A percentile compares a stretch with the other conserved stretches of the same genome.
These are phyloP conservation scores for Dascyllus trimaculatus DNA, from an alignment of 2,113 vertebrate species.

Conservation along the genomic window DNA sequence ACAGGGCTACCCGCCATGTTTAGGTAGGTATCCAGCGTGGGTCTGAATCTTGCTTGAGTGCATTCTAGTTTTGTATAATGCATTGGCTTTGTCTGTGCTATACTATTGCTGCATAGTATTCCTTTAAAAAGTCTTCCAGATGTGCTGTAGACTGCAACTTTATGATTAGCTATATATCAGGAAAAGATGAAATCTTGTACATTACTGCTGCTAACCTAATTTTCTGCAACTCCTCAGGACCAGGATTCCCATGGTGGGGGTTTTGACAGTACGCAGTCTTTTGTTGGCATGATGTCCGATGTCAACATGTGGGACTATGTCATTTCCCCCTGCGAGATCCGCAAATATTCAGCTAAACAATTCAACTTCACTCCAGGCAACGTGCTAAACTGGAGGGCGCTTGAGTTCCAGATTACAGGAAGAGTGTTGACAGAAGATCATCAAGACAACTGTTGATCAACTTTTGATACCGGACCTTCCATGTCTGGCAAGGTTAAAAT, in stretches of 20 bases:
- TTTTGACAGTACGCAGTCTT: conserved; percentile 64
- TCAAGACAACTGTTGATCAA: neutral
- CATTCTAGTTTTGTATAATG: too few relatives aligned
- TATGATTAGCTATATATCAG: too few relatives aligned
- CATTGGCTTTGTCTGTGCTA: too few relatives aligned
- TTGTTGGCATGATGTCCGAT: conserved; percentile 74
- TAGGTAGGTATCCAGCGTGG: too few relatives aligned
- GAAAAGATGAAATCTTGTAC: too few relatives aligned
- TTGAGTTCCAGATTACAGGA: conserved; percentile 49
- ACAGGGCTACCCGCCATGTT: too few relatives aligned
- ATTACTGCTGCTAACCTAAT: too few relatives aligned
- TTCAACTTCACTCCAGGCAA: conserved; percentile 75
- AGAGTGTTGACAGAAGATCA: conserved; percentile 26
- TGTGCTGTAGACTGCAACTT: too few relatives aligned
- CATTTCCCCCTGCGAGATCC: conserved; percentile 71
- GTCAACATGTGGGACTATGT: conserved; percentile 78
- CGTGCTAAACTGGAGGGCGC: conserved; percentile 71
- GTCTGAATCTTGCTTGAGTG: too few relatives aligned
- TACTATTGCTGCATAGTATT: too few relatives aligned
- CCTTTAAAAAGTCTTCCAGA: too few relatives aligned
- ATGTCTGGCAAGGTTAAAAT: neutral
- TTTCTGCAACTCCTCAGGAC: conserved; percentile 37
- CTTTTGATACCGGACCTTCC: neutral
- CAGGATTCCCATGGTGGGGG: conserved; percentile 69
- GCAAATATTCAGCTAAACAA: conserved; percentile 17